These are phyloP conservation scores for Odontocerum albicorne DNA, from an alignment of 2,888 invertebrate genomes.

Conservation along the genomic window DNA sequence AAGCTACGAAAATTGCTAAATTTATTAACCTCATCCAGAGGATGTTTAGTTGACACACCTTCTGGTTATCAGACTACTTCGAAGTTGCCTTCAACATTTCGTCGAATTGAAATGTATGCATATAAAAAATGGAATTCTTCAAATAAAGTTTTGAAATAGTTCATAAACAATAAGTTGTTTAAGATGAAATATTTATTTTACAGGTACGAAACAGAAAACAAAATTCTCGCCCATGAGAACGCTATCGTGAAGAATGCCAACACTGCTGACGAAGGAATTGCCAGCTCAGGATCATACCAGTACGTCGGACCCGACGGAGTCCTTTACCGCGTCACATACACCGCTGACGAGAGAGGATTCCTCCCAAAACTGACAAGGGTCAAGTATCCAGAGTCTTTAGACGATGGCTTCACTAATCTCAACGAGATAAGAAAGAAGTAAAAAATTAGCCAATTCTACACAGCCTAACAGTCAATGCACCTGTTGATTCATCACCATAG, in stretches of 20 bases:
- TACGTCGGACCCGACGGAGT: slow-evolving; percentile 58
- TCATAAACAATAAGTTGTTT: too few relatives aligned
- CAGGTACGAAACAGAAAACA: slow-evolving; percentile 59
- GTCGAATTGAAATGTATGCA: too few relatives aligned
- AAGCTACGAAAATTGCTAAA: too few relatives aligned
- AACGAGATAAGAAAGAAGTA: slow-evolving; percentile 1
- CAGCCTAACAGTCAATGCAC: too few relatives aligned
- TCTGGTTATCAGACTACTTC: too few relatives aligned
- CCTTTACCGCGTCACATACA: slow-evolving; percentile 57
- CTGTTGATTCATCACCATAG: too few relatives aligned
- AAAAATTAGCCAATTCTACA: too few relatives aligned
- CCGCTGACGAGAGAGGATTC: slow-evolving; percentile 58
- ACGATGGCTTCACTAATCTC: slow-evolving; percentile 35
- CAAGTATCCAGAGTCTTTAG: slow-evolving; percentile 34
- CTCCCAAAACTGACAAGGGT: slow-evolving; percentile 50
- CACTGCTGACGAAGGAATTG: slow-evolving; percentile 54
- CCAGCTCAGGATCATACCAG: slow-evolving; percentile 56
- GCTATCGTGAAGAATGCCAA: slow-evolving; percentile 56
- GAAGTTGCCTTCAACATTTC: too few relatives aligned
- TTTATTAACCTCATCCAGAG: too few relatives aligned
- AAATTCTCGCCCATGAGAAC: slow-evolving; percentile 56
- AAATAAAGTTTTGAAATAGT: too few relatives aligned
- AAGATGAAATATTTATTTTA: slow-evolving; percentile 39
- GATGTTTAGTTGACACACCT: too few relatives aligned
- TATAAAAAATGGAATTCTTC: too few relatives aligned